These are phyloP conservation scores for Drosophila sp. DNA, from an alignment of 1,140 invertebrate species.

Conservation along the genomic window DNA sequence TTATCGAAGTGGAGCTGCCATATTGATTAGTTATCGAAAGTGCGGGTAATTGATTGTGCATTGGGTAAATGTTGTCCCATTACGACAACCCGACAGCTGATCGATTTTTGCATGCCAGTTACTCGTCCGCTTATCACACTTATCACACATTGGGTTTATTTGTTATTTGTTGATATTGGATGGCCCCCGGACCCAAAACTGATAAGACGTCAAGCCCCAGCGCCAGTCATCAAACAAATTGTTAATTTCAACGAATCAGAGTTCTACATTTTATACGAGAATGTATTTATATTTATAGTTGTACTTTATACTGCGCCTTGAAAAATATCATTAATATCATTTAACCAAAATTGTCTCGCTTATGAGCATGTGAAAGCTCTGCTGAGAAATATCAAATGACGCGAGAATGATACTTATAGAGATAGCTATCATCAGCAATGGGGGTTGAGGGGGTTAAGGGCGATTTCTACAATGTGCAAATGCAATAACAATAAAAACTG, in stretches of 20 bases:
- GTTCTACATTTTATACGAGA: background rate
- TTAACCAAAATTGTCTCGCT: conserved; percentile 46
- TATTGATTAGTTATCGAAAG: conserved; percentile 71
- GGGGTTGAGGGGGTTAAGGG: background rate
- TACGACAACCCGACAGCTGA: conserved; percentile 69
- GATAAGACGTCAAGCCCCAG: conserved; percentile 32
- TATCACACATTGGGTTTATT: conserved; percentile 6
- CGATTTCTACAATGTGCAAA: conserved; percentile 38
- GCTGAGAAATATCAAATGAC: conserved; percentile 52
- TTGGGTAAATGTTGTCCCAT: conserved; percentile 58
- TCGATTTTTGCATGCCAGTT: conserved; percentile 73
- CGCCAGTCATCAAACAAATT: conserved; percentile 34
- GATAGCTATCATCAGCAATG: background rate
- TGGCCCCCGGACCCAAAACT: conserved; percentile 17
- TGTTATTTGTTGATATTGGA: conserved; percentile 39
- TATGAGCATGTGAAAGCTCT: conserved; percentile 13
- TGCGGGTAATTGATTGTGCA: conserved; percentile 71
- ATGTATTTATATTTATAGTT: background rate
- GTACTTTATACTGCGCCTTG: conserved; percentile 30
- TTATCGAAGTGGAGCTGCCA: conserved; percentile 33
- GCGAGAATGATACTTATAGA: conserved; percentile 24
- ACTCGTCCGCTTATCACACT: conserved; percentile 27
- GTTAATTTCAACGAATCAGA: conserved; percentile 43
- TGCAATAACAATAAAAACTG: conserved; percentile 73
- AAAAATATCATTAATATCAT: conserved; percentile 52